Conservation (phyloP, 2,888 invertebrate genomes). For the Myopa testacea region DNA sequence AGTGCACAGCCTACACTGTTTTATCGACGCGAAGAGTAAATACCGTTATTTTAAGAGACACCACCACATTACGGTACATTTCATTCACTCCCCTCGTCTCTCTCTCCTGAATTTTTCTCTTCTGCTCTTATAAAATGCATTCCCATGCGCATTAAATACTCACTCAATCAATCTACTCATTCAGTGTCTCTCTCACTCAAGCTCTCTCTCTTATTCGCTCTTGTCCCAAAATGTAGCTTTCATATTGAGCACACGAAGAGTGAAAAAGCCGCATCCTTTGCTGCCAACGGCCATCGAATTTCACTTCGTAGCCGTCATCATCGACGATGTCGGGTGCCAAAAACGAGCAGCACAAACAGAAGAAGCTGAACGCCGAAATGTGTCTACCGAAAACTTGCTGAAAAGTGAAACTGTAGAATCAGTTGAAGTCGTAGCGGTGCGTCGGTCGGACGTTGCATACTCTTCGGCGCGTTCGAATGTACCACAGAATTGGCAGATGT, state of each 20-base stretch:
- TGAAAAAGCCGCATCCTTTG: constrained; percentile 23
- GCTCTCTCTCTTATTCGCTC: neutral
- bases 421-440: constrained; percentile 56
- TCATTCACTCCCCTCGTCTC: no score
- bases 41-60: constrained; percentile 18
- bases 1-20: neutral
- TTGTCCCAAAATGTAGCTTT: neutral
- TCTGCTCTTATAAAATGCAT: neutral
- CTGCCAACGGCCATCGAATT: constrained; percentile 31
- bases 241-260: neutral
- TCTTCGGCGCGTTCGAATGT: constrained; percentile 33
- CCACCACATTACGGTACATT: no score
- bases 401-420: constrained; percentile 57
- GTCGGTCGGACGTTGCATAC: constrained; percentile 47
- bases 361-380: constrained; percentile 41
- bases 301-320: constrained; percentile 19
- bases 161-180: neutral
- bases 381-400: constrained; percentile 44
- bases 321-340: constrained; percentile 9
- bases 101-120: neutral
- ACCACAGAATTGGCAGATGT: neutral
- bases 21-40: constrained; percentile 16
- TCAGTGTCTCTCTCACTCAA: neutral
- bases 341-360: constrained; percentile 34
- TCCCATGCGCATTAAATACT: constrained; percentile 8